phyloP scores from a whole-genome alignment of 2,888 invertebrate species.

The Lepidocyrtinus sp. region DNA sequence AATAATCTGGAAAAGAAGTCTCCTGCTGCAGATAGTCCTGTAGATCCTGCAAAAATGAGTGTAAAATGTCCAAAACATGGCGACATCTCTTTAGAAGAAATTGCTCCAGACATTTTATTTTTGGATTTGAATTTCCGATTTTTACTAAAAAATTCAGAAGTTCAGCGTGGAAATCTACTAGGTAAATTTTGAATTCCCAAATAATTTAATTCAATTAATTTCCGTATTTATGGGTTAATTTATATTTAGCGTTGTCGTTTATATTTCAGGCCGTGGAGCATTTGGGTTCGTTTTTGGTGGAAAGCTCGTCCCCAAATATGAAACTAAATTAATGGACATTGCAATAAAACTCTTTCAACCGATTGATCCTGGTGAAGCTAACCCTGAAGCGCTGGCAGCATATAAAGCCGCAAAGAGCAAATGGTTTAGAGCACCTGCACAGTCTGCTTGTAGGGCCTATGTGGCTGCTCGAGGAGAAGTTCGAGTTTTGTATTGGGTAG shows the following conservation, averaged over 20 bases:
- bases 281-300: constrained; percentile 97
- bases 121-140: constrained; percentile 88
- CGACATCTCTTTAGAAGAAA: constrained; percentile 80
- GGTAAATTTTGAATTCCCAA: constrained; percentile 54
- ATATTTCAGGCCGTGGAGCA: constrained; percentile 92
- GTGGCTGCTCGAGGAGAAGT: constrained; percentile 96
- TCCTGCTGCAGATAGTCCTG: constrained; percentile 26
- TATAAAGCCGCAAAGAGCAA: constrained; percentile 84
- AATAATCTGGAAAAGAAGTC: constrained; percentile 35
- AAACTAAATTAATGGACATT: constrained; percentile 77
- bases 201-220: no score
- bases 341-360: constrained; percentile 98
- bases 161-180: constrained; percentile 75
- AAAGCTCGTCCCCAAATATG: constrained; percentile 69
- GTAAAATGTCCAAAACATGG: constrained; percentile 88
- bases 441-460: constrained; percentile 96
- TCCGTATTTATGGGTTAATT: no score
- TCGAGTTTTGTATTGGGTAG: constrained; percentile 86
- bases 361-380: constrained; percentile 85
- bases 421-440: constrained; percentile 93
- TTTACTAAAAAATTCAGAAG: constrained; percentile 86
- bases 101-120: constrained; percentile 92
- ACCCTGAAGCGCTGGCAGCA: constrained; percentile 78
- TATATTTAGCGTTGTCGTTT: constrained; percentile 17
- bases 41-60: constrained; percentile 44